Conservation (phyloP, 2,888 invertebrate genomes). For the Aporophyla nigra region DNA sequence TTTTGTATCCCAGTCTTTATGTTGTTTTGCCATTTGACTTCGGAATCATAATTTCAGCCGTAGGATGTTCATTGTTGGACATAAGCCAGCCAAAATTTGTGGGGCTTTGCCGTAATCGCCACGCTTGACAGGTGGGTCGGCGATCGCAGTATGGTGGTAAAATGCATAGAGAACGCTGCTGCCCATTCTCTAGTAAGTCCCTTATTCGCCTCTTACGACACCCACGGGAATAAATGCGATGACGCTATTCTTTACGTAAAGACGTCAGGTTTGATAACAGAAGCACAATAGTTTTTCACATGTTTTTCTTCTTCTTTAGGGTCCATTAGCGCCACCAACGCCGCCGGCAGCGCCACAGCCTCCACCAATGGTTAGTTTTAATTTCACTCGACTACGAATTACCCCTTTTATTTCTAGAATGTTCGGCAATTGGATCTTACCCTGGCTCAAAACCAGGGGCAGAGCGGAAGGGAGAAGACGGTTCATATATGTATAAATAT, state of each 20-base stretch:
- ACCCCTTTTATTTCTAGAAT: conserved; percentile 22
- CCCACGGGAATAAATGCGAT: too few relatives aligned
- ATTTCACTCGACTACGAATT: conserved; percentile 45
- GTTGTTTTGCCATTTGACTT: background rate
- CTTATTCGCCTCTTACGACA: too few relatives aligned
- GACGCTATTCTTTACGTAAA: too few relatives aligned
- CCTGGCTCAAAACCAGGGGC: background rate
- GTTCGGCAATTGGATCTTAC: background rate
- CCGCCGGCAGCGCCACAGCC: conserved; percentile 90
- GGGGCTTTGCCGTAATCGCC: too few relatives aligned
- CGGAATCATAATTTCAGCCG: too few relatives aligned
- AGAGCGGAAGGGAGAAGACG: conserved; percentile 27
- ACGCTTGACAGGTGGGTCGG: too few relatives aligned
- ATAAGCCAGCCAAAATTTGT: too few relatives aligned
- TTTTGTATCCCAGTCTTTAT: background rate
- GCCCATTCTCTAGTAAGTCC: too few relatives aligned
- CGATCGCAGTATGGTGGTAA: too few relatives aligned
- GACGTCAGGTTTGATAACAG: background rate
- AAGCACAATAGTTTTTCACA: background rate
- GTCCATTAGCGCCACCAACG: conserved; percentile 88
- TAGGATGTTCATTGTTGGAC: too few relatives aligned
- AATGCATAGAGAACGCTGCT: too few relatives aligned
- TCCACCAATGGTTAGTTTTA: conserved; percentile 83
- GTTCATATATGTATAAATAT: conserved; percentile 28
- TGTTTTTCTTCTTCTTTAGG: conserved; percentile 69